Evolutionary conservation across 2,113 vertebrate species (phyloP).

Genomic region (Mesocricetus auratus): DNA sequence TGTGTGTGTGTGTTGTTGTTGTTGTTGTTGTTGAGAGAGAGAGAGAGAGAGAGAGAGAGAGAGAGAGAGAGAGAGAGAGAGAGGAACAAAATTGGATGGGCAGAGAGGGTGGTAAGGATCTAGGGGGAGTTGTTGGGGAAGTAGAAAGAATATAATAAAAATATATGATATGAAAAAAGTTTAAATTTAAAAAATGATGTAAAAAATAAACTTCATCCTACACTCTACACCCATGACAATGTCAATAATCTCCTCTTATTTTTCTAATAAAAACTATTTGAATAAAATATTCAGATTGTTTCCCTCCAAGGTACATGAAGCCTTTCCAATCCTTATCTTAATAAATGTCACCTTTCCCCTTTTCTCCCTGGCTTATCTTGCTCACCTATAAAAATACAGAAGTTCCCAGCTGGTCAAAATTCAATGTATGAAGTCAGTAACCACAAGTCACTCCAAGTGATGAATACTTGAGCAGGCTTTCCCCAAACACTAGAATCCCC

Average conservation of each 20-base stretch:
- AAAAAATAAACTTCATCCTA: slow-evolving; percentile 3
- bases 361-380: slow-evolving; percentile 21
- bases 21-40: no score
- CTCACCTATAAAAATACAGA: background rate
- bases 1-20: background rate
- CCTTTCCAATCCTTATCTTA: slow-evolving; percentile 39
- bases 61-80: background rate
- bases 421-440: background rate
- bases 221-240: background rate
- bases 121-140: background rate
- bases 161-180: background rate
- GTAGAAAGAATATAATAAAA: background rate
- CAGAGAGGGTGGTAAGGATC: background rate
- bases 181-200: background rate
- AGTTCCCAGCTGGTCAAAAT: background rate
- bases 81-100: background rate
- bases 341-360: slow-evolving; percentile 31
- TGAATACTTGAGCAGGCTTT: background rate
- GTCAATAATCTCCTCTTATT: background rate
- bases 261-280: slow-evolving; percentile 13
- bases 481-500: background rate
- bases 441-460: no score
- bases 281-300: background rate
- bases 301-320: background rate
- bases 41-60: background rate